Evolutionary conservation across 2,888 invertebrate genomes (phyloP), one percentile per base, ranked within the genome.

Genomic region (Lycia hirtaria): DNA sequence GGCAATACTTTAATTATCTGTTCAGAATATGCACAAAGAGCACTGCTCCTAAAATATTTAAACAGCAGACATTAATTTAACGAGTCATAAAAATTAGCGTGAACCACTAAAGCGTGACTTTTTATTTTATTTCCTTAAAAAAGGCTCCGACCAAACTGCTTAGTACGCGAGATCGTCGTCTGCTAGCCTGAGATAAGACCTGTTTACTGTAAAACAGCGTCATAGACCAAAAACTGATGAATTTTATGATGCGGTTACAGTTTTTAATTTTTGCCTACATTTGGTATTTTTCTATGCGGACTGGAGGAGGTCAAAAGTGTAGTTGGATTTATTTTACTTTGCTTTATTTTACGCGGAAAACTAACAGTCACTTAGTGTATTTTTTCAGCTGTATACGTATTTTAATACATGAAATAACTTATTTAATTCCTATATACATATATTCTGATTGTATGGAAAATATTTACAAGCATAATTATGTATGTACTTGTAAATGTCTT

Each of bases 121-220:
- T 65, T 61, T 60, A 64, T 67, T 62, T 62, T 56, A 64, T 64
- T 60, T 48, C 47, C 43, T 40, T 56, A 37, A 67, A 66, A 64
- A 65, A 64, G 67, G 50, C 48, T 64, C 38, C 53, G 55, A 63
- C 56, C 65, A 66, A 73, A 69, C 68, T 65, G 68, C 69, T 66
- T 71, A 72, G 73, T 68, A 68, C 52, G 72, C 69, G 67, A 73
- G 76, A 80, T 81, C 72, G 73, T 71, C 72, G 81, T 72, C 83
- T 85, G 86, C 69, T 60, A 68, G 65, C 63, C 60, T 69, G 71
- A 72, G 87, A 87, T 87, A 87, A 84, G 77, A 71, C 67, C 74
- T 83, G 81, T 85, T 84, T 81, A 82, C 80, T 77, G 74, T 75
- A 73, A 75, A 70, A 72, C 70, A 69, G 67, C 65, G 62, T 10